Conservation (phyloP, 2,113 vertebrate species). For the Sprattus sprattus region DNA sequence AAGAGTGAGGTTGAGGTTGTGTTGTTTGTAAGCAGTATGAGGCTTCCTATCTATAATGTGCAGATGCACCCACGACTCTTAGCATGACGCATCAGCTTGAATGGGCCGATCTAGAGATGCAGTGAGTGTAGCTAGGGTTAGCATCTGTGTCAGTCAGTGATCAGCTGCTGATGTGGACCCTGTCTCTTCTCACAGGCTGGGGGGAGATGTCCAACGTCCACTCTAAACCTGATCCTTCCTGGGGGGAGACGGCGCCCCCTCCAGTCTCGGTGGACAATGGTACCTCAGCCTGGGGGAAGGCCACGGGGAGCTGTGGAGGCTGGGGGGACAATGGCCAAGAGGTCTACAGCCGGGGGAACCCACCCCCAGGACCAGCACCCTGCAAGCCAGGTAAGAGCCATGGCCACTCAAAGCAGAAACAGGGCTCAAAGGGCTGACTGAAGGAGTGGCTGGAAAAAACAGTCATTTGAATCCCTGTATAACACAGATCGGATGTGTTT, state of each 20-base stretch:
- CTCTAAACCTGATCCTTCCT: constrained; percentile 84
- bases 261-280: constrained; percentile 87
- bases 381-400: constrained; percentile 87
- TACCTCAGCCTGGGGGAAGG: constrained; percentile 91
- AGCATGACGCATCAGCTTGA: neutral
- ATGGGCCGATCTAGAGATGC: neutral
- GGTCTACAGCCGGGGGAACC: constrained; percentile 79
- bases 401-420: neutral
- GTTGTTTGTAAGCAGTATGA: neutral
- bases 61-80: neutral
- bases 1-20: neutral
- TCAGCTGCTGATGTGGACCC: neutral
- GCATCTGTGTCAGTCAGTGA: neutral
- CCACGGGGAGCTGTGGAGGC: constrained; percentile 74
- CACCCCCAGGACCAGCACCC: constrained; percentile 80
- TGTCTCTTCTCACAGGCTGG: constrained; percentile 76
- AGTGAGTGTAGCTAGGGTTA: neutral
- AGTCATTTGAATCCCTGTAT: neutral
- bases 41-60: neutral
- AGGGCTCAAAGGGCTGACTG: neutral
- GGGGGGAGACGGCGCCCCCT: constrained; percentile 82
- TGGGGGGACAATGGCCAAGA: constrained; percentile 86
- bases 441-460: neutral
- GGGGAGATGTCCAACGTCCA: constrained; percentile 84
- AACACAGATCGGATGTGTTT: neutral